Evolutionary conservation across 2,113 vertebrate species (phyloP), one percentile per base, ranked within the genome.

Genomic region (Siniperca knerii): DNA sequence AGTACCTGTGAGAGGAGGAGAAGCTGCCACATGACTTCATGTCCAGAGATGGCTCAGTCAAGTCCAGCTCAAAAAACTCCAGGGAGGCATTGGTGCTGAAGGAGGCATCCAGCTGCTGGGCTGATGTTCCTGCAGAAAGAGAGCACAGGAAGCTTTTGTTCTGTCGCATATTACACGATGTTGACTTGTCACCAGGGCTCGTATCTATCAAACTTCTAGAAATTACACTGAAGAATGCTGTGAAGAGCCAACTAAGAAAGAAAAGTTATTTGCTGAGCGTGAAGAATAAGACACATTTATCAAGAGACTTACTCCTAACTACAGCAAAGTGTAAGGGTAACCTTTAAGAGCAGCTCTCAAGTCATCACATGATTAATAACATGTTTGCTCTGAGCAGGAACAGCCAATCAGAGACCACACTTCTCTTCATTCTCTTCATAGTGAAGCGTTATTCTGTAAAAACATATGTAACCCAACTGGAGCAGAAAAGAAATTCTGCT

Each of bases 21-120:
- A 97, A 97, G 4, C 95, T 96, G 73, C 98, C 98, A 4, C 97
- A 97, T 13, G 96, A 97, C 90, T 97, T 99, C 98, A 99, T 98
- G 79, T 97, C 97, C 93, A 99, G 92, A 0, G 95, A 96, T 0
- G 97, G 96, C 8, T 99, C 98, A 0, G 97, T 92, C 89, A 99
- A 93, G 75, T 99, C 98, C 91, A 99, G 88, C 92, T 98, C 96
- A 58, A 99, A 99, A 89, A 99, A 97, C 94, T 99, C 98, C 80
- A 99, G 84, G 13, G 97, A 97, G 79, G 98, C 98, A 89, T 54
- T 98, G 77, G 98, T 99, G 89, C 98, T 99, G 93, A 99, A 99
- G 48, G 97, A 98, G 73, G 98, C 98, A 93, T 99, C 98, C 62
- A 99, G 94, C 82, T 99, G 98, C 89, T 99, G 98, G 83, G 98